Evolutionary conservation across 2,797 vertebrate species (phyloP).

Genomic region (Enteromius trimaculatus): DNA sequence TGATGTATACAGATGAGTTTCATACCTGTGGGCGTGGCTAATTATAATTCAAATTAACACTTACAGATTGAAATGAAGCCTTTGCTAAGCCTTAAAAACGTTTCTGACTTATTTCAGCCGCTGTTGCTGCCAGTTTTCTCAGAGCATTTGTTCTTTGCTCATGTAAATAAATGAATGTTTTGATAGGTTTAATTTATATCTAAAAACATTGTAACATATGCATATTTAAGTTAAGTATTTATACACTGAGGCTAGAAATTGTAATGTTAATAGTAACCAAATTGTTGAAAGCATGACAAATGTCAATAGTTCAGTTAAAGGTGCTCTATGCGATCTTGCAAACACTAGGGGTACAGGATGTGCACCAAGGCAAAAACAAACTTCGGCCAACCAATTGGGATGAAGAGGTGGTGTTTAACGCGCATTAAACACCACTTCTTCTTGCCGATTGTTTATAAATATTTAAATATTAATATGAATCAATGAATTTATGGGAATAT

Average conservation of each 20-base stretch:
- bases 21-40: neutral
- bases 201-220: no score
- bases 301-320: neutral
- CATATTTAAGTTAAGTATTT: neutral
- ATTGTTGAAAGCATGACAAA: neutral
- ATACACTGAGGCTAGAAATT: no score
- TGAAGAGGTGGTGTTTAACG: neutral
- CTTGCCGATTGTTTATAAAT: accelerated
- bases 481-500: no score
- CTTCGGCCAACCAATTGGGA: no score
- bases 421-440: no score
- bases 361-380: no score
- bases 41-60: neutral
- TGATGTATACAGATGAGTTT: neutral
- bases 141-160: neutral
- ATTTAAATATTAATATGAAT: no score
- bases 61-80: neutral
- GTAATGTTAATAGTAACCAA: no score
- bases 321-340: no score
- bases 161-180: neutral
- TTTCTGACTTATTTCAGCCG: neutral
- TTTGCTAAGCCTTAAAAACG: neutral
- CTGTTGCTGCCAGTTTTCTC: neutral
- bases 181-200: neutral
- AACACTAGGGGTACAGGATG: no score